Base-by-base conservation (phyloP, 1,140 invertebrate species). In the Xylocopa sonorina region DNA sequence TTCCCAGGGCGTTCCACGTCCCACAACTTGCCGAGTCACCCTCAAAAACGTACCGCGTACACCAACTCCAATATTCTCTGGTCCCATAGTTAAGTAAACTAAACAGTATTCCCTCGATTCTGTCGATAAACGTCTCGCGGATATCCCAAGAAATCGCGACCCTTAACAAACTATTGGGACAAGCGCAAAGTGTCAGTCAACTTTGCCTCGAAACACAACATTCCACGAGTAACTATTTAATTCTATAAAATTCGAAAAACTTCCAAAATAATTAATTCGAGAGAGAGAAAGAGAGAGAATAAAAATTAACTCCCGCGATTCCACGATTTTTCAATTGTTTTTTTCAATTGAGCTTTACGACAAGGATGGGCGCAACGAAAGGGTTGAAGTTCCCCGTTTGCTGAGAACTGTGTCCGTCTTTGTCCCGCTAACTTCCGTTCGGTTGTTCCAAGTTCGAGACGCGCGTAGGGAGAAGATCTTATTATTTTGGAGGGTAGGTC, bases 401-500 rank as follows among this genome's bases (percentile, higher is more conserved):
- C n/a, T n/a, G n/a, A n/a, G n/a, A n/a, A n/a, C 38, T 38, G 38
- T 63, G 12, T n/a, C n/a, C n/a, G 6, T 18, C 12, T 24, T 18
- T 0, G n/a, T 27, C 21, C 41, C 10, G 10, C 12, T 50, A 48
- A 14, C 50, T 63, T 34, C 18, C 32, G 72, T 58, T 24, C 69
- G 43, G 41, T 60, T 43, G 63, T 57, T 46, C 46, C 27, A 16
- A 32, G 46, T 53, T 64, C n/a, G 24, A 68, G 12, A 12, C 38
- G 55, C n/a, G n/a, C n/a, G n/a, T n/a, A n/a, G 18, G 24, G 55
- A 16, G 43, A 64, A 50, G 74, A 81, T 71, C 58, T 16, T 48
- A 71, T 77, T 78, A 78, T 81, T 81, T 81, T 81, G 48, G 43
- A 81, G 64, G 64, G 50, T 69, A 81, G 73, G 74, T 77, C 74